Evolutionary conservation across 2,113 vertebrate species (phyloP).

Genomic region (Periophthalmus modestus): DNA sequence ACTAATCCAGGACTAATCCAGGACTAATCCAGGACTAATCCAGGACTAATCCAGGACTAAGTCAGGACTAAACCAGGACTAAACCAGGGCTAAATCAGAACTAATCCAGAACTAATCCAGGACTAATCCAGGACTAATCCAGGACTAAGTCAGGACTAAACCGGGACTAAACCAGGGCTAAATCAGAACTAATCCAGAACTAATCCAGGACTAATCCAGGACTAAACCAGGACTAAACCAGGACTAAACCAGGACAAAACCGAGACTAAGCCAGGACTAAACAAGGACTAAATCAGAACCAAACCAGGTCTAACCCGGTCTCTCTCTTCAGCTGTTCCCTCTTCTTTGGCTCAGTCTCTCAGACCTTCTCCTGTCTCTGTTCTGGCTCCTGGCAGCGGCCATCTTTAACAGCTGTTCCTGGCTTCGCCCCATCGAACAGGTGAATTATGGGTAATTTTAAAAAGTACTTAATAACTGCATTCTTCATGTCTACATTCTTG

Average conservation of each 20-base stretch:
- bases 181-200: neutral
- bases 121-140: neutral
- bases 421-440: slow-evolving; percentile 84
- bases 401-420: slow-evolving; percentile 86
- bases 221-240: neutral
- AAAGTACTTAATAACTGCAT: too few relatives aligned
- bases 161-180: neutral
- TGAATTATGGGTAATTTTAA: slow-evolving; percentile 2
- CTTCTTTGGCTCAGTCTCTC: slow-evolving; percentile 85
- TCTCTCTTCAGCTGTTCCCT: slow-evolving; percentile 76
- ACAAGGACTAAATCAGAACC: neutral
- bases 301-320: neutral
- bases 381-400: slow-evolving; percentile 81
- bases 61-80: neutral
- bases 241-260: neutral
- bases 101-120: neutral
- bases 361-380: slow-evolving; percentile 83
- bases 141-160: neutral
- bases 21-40: neutral
- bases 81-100: neutral
- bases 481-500: too few relatives aligned
- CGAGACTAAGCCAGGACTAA: neutral
- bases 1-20: neutral
- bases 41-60: neutral
- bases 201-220: neutral